A percentile compares a stretch with the other conserved stretches of the same genome.
phyloP scores from a whole-genome alignment of 2,888 invertebrate species.

The Synergus laeviventris region DNA sequence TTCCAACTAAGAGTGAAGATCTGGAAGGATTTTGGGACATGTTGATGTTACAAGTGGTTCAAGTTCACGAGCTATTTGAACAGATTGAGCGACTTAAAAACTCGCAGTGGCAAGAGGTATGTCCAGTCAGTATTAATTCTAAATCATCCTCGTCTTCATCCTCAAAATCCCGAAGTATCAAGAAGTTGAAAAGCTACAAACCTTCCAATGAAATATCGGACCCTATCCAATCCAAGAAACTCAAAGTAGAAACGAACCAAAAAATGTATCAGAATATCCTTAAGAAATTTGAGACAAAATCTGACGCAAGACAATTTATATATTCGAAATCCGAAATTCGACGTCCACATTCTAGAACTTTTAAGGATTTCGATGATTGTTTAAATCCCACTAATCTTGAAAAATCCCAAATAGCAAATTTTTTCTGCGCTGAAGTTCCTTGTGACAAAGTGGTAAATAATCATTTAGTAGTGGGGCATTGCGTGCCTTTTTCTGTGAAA shows the following conservation, averaged over 20 bases:
- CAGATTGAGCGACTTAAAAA: slow-evolving; percentile 81
- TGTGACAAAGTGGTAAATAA: background rate
- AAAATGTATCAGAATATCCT: background rate
- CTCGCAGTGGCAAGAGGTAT: slow-evolving; percentile 84
- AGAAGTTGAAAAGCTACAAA: slow-evolving; percentile 24
- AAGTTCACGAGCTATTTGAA: slow-evolving; percentile 87
- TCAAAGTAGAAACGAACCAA: background rate
- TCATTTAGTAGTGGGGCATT: background rate
- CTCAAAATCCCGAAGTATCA: slow-evolving; percentile 37
- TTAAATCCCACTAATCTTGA: background rate
- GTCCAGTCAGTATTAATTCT: slow-evolving; percentile 51
- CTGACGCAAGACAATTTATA: background rate
- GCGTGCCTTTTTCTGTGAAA: background rate
- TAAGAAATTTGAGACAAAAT: slow-evolving; percentile 6
- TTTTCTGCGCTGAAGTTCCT: background rate
- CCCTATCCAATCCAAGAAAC: background rate
- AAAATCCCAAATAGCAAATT: background rate
- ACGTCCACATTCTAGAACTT: background rate
- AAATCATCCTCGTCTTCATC: slow-evolving; percentile 29
- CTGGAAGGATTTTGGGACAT: slow-evolving; percentile 99
- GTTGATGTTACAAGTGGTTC: slow-evolving; percentile 93
- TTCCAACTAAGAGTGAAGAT: slow-evolving; percentile 92
- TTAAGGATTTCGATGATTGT: background rate
- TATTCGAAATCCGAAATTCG: background rate
- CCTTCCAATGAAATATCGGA: background rate